A percentile compares a stretch with the other conserved stretches of the same genome.
These are phyloP conservation scores for Xerus rutilus DNA, from an alignment of 2,797 vertebrate species.

Conservation along the genomic window DNA sequence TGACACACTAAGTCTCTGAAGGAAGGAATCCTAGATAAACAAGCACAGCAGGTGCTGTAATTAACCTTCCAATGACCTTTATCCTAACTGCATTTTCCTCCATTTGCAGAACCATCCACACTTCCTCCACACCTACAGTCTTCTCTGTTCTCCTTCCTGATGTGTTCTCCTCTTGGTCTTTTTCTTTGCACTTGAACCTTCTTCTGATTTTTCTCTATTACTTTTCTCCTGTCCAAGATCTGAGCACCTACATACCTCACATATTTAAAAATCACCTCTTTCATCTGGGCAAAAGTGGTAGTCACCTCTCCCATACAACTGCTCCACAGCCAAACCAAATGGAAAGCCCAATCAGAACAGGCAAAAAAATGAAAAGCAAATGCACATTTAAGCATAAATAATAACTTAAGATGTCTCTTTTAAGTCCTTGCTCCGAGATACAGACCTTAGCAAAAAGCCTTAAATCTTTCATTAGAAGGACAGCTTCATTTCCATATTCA, in stretches of 20 bases:
- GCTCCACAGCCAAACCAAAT: slow-evolving; percentile 19
- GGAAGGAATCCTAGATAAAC: neutral
- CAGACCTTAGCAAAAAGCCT: neutral
- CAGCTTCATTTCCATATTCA: slow-evolving; percentile 10
- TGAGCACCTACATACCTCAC: neutral
- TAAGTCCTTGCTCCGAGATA: neutral
- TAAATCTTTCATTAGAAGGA: slow-evolving; percentile 8
- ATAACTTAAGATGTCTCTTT: neutral
- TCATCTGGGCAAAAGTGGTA: neutral
- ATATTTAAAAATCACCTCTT: neutral
- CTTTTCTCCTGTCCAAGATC: neutral
- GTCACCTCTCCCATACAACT: neutral
- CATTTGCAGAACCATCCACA: neutral
- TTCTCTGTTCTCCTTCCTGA: neutral
- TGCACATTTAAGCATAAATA: neutral
- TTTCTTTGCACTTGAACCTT: neutral
- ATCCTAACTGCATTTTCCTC: neutral
- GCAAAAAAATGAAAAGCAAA: neutral
- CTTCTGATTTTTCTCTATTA: neutral
- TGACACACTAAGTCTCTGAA: neutral
- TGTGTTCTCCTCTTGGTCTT: neutral
- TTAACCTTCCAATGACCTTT: neutral
- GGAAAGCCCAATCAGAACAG: slow-evolving; percentile 21
- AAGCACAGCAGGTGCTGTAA: neutral
- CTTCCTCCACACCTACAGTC: neutral